Evolutionary conservation across 2,797 vertebrate genomes (phyloP), one percentile per base, ranked within the genome.

Genomic region (Carapus acus): DNA sequence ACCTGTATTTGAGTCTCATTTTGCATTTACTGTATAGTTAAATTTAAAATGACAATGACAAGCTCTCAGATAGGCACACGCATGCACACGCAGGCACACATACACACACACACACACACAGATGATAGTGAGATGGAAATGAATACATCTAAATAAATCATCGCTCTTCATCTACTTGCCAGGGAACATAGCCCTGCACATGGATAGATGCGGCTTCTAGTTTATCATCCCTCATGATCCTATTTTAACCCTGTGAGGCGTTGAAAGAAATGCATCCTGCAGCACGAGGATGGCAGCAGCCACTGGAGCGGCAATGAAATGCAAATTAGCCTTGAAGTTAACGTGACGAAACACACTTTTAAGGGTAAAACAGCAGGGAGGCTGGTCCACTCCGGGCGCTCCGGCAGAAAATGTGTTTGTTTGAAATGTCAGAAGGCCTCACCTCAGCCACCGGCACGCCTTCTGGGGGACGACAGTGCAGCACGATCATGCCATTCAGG

Each of bases 401-500:
- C 52, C 46, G 33, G 50, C 40, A 65, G 60, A 53, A 65, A 62
- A 63, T 52, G 61, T 57, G n/a, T 48, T 41, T 46, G 71, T 78
- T 65, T 77, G 73, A 80, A 76, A 68, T 62, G 65, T 54, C 55
- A 74, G 72, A 46, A 54, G 65, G 38, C 61, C 79, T 90, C 88
- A 98, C 95, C 95, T 97, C 91, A 0, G 96, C 94, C 1, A 90
- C 86, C 0, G 96, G 96, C 51, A 98, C 92, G 27, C 94, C 96
- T 93, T 99, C 94, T 1, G 96, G 96, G 1, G 96, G 96, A 2
- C 96, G 93, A 47, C 96, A 99, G 73, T 99, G 96, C 48, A 99
- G 79, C 48, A 98, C 91, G 2, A 99, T 95, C 94, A 96, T 97
- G 73, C 91, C 93, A 70, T 95, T 93, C 41, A 99, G 91, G 49